Conservation (phyloP, 2,797 vertebrate species). For the Natrix natrix region DNA sequence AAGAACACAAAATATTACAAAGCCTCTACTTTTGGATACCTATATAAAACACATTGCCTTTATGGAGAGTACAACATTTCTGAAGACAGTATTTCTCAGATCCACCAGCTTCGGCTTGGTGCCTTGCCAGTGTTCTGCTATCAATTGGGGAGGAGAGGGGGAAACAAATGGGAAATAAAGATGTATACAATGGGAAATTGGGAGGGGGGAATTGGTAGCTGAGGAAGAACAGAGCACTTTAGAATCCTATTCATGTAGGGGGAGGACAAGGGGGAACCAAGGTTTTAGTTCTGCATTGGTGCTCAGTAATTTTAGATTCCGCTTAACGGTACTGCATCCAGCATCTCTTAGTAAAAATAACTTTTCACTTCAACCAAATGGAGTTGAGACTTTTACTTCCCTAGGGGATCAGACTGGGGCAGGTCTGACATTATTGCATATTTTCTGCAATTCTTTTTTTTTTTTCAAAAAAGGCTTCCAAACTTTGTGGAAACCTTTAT, state of each 20-base stretch:
- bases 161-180: neutral
- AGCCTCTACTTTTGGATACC: neutral
- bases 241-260: neutral
- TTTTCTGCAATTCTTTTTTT: neutral
- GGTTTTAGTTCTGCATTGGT: neutral
- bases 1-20: neutral
- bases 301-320: neutral
- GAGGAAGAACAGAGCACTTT: neutral
- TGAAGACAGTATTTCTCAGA: neutral
- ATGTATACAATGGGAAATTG: neutral
- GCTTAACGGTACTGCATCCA: neutral
- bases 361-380: neutral
- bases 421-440: neutral
- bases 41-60: neutral
- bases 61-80: neutral
- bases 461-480: neutral
- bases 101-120: neutral
- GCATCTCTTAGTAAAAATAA: neutral
- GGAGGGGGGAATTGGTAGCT: neutral
- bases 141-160: neutral
- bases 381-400: neutral
- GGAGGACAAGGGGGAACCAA: neutral
- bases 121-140: neutral
- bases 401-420: neutral
- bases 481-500: neutral